Conservation (phyloP, 2,888 invertebrate genomes). For the Polylopha cassiicola region DNA sequence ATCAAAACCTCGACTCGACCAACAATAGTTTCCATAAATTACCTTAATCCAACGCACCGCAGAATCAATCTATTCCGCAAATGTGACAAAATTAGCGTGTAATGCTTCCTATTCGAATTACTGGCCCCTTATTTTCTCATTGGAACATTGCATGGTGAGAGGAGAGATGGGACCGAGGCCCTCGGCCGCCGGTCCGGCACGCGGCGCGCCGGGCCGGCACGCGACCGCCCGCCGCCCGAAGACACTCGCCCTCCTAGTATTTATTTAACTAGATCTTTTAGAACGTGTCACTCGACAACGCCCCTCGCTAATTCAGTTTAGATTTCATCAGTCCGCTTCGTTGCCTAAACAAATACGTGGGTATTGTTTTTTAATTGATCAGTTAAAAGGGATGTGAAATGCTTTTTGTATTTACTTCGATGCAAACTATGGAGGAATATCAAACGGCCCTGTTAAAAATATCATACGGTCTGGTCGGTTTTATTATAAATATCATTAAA, state of each 20-base stretch:
- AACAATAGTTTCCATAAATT: constrained; percentile 38
- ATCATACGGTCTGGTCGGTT: no score
- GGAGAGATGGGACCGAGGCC: constrained; percentile 23
- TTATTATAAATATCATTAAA: no score
- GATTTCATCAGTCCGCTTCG: constrained; percentile 57
- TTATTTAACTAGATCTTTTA: constrained; percentile 70
- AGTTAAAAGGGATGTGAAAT: no score
- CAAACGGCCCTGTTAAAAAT: no score
- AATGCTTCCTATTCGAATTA: constrained; percentile 72
- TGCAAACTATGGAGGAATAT: no score
- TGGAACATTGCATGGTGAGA: constrained; percentile 42
- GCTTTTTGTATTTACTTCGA: no score
- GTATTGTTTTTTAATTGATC: constrained; percentile 72
- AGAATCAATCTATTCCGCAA: constrained; percentile 65
- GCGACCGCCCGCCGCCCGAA: constrained; percentile 39
- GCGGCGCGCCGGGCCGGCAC: constrained; percentile 49
- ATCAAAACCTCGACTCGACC: constrained; percentile 21
- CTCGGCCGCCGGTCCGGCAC: constrained; percentile 32
- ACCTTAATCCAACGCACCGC: constrained; percentile 48
- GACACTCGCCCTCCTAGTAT: constrained; percentile 46
- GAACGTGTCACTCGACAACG: constrained; percentile 59
- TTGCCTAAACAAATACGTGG: constrained; percentile 62
- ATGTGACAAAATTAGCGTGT: constrained; percentile 74
- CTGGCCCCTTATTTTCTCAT: constrained; percentile 58
- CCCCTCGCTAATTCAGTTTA: constrained; percentile 63